phyloP scores from a whole-genome alignment of 1,140 invertebrate genomes.

The Harpegnathos saltator region DNA sequence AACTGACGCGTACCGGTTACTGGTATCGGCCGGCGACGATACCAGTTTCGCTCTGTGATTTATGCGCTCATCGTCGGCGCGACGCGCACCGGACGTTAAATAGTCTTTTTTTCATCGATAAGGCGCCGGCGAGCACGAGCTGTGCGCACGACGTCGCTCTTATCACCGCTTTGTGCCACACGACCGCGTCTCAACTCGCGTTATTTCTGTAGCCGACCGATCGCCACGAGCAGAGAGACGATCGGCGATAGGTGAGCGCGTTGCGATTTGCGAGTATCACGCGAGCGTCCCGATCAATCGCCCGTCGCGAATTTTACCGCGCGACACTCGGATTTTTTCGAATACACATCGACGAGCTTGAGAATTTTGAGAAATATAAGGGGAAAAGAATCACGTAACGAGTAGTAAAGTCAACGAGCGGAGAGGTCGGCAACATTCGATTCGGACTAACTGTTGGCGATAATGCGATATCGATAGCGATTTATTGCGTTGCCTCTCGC shows the following conservation, averaged over 20 bases:
- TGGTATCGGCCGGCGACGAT: slow-evolving; percentile 20
- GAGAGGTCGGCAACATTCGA: slow-evolving; percentile 1
- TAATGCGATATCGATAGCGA: slow-evolving; percentile 31
- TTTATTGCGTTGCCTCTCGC: slow-evolving; percentile 5
- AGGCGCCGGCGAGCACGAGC: slow-evolving; percentile 60
- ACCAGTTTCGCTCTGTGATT: slow-evolving; percentile 22
- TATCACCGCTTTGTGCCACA: slow-evolving; percentile 70
- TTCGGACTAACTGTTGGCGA: slow-evolving; percentile 31
- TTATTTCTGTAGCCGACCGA: slow-evolving; percentile 32
- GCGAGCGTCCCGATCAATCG: background rate
- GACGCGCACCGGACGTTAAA: slow-evolving; percentile 57
- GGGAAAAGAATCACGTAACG: background rate
- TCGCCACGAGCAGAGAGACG: background rate
- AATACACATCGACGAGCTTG: background rate
- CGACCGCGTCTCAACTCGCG: slow-evolving; percentile 46
- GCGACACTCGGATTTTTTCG: background rate
- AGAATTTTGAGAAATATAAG: background rate
- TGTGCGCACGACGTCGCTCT: slow-evolving; percentile 71
- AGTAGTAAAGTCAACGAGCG: background rate
- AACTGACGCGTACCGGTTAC: slow-evolving; percentile 58
- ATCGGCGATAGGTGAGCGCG: background rate
- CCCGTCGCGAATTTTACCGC: no score
- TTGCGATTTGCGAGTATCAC: slow-evolving; percentile 24
- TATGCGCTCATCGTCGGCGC: slow-evolving; percentile 31
- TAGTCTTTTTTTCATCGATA: slow-evolving; percentile 60